Evolutionary conservation across 2,113 vertebrate species (phyloP), one percentile per base, ranked within the genome.

Genomic region (Cepphus grylle): DNA sequence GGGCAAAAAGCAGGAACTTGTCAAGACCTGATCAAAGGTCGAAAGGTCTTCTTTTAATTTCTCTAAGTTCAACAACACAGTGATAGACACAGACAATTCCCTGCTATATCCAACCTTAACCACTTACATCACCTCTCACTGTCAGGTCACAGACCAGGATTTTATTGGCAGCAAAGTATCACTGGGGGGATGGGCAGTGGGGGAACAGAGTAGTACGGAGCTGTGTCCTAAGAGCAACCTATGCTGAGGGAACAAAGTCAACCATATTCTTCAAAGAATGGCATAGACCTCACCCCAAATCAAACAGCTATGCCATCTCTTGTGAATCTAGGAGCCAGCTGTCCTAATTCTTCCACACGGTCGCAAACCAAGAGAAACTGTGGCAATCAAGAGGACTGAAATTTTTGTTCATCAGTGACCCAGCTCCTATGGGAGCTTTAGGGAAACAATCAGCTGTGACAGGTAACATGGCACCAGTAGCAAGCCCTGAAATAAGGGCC

Each of bases 1-100:
- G 99, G 99, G 99, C 99, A 99, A 99, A 99, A 99, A 99, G 99
- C 99, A 99, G 99, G 99, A 99, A 99, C 99, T 99, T 99, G 99
- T 99, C 99, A 99, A 99, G 99, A 99, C 99, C 99, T 99, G 99
- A 99, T 99, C 99, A 99, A 99, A 99, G 99, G 99, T 99, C 99
- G 99, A 99, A 98, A 98, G 99, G 99, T 99, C 99, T 99, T 95
- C 99, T 99, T 99, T 99, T 99, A 99, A 99, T 99, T 98, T 98
- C 98, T 99, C 99, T 99, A 98, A 99, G 98, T 98, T 98, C 97
- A 98, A 98, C 98, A 99, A 98, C 96, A 98, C 85, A 97, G 97
- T 95, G 96, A 98, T 96, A 98, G 90, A 98, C 94, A 98, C 97
- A 98, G 97, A 98, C 71, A 97, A 97, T 97, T 96, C 93, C 94